phyloP scores from a whole-genome alignment of 2,888 invertebrate species.

The Himalopsyche tibetana region DNA sequence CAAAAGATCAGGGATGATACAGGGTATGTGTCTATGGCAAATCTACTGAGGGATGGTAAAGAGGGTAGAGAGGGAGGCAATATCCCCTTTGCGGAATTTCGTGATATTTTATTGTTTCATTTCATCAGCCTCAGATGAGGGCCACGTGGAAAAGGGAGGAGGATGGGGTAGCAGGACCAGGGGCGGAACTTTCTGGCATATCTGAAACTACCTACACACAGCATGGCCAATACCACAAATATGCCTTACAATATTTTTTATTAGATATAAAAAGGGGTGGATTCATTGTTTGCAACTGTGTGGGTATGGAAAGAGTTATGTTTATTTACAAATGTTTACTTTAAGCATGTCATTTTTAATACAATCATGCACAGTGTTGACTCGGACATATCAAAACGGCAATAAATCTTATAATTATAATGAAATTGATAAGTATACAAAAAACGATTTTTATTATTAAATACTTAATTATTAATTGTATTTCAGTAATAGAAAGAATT shows the following conservation, averaged over 20 bases:
- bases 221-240: conserved; percentile 16
- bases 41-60: conserved; percentile 7
- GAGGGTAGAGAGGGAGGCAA: conserved; percentile 12
- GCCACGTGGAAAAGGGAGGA: conserved; percentile 39
- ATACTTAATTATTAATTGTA: too few species aligned
- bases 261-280: conserved; percentile 23
- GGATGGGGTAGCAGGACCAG: not conserved
- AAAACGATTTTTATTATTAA: too few species aligned
- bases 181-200: conserved; percentile 3
- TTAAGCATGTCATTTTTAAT: not conserved
- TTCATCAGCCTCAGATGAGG: conserved; percentile 61
- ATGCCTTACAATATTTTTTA: conserved; percentile 20
- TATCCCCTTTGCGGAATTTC: conserved; percentile 58
- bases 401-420: too few species aligned
- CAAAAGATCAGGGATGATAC: conserved; percentile 16
- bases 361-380: too few species aligned
- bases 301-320: not conserved
- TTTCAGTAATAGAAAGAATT: too few species aligned
- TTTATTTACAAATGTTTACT: not conserved
- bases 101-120: conserved; percentile 64
- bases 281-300: not conserved
- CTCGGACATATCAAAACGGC: too few species aligned
- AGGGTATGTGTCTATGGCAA: not conserved
- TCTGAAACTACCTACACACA: conserved; percentile 27
- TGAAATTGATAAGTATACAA: too few species aligned